Percentiles rank a stretch among this genome's conserved stretches.
phyloP scores from a whole-genome alignment of 2,797 vertebrate species.

The Mareca strepera region DNA sequence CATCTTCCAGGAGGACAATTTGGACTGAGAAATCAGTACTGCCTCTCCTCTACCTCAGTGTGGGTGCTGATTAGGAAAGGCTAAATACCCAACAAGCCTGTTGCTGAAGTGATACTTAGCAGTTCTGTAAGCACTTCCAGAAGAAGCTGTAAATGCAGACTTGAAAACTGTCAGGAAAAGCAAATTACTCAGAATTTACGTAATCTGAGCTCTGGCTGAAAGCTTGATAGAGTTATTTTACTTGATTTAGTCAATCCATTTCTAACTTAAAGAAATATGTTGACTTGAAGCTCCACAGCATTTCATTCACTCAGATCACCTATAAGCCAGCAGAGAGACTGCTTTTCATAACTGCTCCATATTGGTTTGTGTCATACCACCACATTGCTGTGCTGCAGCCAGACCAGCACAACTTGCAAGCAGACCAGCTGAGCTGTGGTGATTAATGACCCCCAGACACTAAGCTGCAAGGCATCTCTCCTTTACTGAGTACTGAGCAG shows the following conservation, averaged over 20 bases:
- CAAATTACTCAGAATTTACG: background rate
- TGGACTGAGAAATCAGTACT: background rate
- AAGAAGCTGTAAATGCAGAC: background rate
- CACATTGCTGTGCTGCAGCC: slow-evolving; percentile 2
- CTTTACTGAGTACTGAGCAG: background rate
- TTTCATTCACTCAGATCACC: background rate
- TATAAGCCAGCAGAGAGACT: background rate
- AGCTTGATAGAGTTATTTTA: background rate
- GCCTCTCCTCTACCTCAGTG: background rate
- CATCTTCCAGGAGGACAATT: background rate
- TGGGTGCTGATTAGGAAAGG: background rate
- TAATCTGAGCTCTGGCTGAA: background rate
- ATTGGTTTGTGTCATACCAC: background rate
- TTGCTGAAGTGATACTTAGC: background rate
- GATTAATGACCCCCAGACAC: background rate
- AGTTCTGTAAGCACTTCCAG: background rate
- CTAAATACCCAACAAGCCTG: fast-evolving
- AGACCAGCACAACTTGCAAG: background rate
- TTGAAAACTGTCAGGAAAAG: background rate
- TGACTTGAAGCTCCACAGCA: background rate
- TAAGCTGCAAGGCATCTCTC: background rate
- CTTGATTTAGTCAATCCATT: background rate
- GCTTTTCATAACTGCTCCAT: background rate
- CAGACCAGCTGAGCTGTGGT: background rate
- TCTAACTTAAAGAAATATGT: background rate